Base-by-base conservation (phyloP, 2,797 vertebrate genomes). In the Scyliorhinus canicula region DNA sequence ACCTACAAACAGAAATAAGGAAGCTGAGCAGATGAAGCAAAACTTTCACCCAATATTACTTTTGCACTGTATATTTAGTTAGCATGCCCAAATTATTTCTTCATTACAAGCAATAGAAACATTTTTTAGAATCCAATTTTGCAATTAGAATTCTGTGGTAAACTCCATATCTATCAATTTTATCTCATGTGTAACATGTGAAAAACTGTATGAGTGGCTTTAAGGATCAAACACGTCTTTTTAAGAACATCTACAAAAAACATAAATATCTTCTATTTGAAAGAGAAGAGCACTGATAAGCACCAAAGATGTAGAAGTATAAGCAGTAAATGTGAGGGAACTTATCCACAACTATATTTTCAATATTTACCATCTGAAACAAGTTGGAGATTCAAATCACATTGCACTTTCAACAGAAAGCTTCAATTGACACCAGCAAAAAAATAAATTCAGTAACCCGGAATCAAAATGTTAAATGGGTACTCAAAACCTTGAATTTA, bases 1-100 rank as follows among this genome's bases (percentile, higher is more conserved):
- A 99, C 97, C 99, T 99, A 97, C 60, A 96, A 97, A 95, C 96
- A 96, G 95, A 95, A 82, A 95, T 95, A 14, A 95, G 6, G 12
- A 2, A 86, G 47, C 50, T 28, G 21, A 65, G 19, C 57, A 91
- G 24, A 90, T 57, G 31, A 90, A 57, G 85, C 50, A 16, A 82
- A 16, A 60, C 12, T 47, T 14, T 40, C 21, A 63, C 50, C 93
- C 63, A 95, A 86, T 57, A 95, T 65, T 31, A 50, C 60, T 86
- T 35, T 40, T 35, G 11, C 35, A 85, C 24, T 84, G 9, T 74
- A 52, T 28, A 85, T 8, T 65, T n/a, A 60, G 1, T 35, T 60
- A 65, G 44, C 77, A 50, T 57, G 24, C 79, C 35, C 31, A 11
- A 69, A 86, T 71, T 79, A 9, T 63, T 67, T 28, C 93, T 24